These are phyloP conservation scores for Pelodiscus sinensis DNA, from an alignment of 2,113 vertebrate species.

Conservation along the genomic window DNA sequence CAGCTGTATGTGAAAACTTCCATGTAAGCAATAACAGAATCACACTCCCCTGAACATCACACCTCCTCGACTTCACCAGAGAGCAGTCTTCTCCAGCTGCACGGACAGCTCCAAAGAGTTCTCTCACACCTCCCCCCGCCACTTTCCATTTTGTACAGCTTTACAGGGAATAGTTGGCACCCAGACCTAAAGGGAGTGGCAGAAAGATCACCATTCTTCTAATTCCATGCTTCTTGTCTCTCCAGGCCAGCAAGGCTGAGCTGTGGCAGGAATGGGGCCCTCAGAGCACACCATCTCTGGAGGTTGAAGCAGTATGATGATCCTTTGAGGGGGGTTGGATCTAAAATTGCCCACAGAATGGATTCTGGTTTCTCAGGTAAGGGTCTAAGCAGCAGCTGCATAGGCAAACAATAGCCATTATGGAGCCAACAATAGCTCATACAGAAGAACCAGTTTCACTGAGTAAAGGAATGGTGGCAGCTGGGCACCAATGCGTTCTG, in stretches of 20 bases:
- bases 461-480: neutral
- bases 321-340: slow-evolving; percentile 7
- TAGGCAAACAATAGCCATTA: slow-evolving; percentile 17
- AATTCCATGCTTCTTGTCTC: neutral
- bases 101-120: neutral
- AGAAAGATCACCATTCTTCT: neutral
- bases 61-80: neutral
- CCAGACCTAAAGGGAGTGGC: neutral
- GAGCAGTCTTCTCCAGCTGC: neutral
- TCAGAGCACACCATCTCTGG: neutral
- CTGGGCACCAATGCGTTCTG: slow-evolving; percentile 9
- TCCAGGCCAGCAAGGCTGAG: neutral
- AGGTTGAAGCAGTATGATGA: neutral
- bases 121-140: neutral
- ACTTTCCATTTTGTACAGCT: neutral
- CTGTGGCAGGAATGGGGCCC: slow-evolving; percentile 4
- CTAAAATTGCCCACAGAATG: neutral
- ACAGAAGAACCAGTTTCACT: slow-evolving; percentile 1
- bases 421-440: neutral
- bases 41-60: neutral
- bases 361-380: neutral
- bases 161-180: neutral
- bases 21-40: neutral
- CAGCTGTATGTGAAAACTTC: neutral
- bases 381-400: slow-evolving; percentile 25